phyloP scores from a whole-genome alignment of 2,797 vertebrate species.

The Malurus leucopterus region DNA sequence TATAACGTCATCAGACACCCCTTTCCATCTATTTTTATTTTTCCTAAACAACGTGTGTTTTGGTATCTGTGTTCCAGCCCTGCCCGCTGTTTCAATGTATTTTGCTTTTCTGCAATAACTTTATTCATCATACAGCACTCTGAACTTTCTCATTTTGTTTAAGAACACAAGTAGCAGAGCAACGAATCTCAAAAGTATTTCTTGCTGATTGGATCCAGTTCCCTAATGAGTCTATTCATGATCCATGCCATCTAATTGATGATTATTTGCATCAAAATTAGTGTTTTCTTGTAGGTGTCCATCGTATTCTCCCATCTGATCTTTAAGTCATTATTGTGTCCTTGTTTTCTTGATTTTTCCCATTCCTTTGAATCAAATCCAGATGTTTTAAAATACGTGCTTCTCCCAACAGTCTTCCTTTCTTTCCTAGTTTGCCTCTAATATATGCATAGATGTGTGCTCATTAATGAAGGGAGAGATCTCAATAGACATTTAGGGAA shows the following conservation, averaged over 20 bases:
- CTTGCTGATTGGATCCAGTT: background rate
- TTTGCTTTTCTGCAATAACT: background rate
- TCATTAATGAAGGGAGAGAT: background rate
- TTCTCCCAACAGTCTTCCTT: background rate
- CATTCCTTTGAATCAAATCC: conserved; percentile 22
- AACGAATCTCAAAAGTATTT: background rate
- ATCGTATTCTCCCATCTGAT: background rate
- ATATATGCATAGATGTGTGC: background rate
- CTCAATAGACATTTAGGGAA: background rate
- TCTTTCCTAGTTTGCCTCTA: background rate
- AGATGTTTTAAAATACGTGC: conserved; percentile 6
- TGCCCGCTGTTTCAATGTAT: background rate
- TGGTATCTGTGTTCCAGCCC: background rate
- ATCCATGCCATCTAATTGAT: background rate
- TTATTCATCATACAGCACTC: background rate
- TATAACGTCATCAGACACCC: background rate
- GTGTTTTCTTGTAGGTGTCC: conserved; percentile 6
- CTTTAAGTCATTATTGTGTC: background rate
- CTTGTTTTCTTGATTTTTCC: background rate
- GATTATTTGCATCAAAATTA: conserved; percentile 16
- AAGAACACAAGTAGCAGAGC: background rate
- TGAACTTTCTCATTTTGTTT: background rate
- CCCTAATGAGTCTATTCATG: background rate
- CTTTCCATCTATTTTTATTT: background rate
- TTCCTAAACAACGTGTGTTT: background rate